Percentiles rank a stretch among this genome's conserved stretches.
phyloP scores from a whole-genome alignment of 2,797 vertebrate species.

The Sebastes matsubarae region DNA sequence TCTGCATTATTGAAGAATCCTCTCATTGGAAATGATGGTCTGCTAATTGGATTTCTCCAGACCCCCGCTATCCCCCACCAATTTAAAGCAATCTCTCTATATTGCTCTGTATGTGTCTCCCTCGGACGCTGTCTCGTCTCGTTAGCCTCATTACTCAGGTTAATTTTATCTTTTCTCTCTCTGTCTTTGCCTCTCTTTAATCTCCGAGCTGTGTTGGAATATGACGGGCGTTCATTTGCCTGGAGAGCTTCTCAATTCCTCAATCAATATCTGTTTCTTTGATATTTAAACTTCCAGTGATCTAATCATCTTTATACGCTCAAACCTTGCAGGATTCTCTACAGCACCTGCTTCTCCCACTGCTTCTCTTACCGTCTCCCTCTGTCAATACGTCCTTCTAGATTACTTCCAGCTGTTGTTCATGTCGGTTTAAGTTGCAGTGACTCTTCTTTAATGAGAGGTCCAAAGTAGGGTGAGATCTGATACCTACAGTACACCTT shows the following conservation, averaged over 20 bases:
- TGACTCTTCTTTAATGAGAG: constrained; percentile 6
- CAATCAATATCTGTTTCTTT: constrained; percentile 16
- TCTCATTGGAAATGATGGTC: constrained; percentile 49
- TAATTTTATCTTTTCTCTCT: constrained; percentile 24
- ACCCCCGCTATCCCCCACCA: constrained; percentile 3
- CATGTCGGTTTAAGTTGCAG: neutral
- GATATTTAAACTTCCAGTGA: constrained; percentile 24
- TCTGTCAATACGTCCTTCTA: constrained; percentile 1
- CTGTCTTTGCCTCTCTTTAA: constrained; percentile 3
- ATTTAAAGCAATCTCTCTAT: constrained; percentile 16
- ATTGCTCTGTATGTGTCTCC: constrained; percentile 1
- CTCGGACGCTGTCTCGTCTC: constrained; percentile 20
- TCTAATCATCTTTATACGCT: neutral
- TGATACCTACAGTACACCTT: neutral
- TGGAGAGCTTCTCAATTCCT: constrained; percentile 4
- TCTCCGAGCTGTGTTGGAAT: neutral
- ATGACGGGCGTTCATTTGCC: constrained; percentile 31
- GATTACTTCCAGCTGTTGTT: neutral
- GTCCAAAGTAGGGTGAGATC: neutral
- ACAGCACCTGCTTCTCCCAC: neutral
- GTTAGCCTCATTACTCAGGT: constrained; percentile 34
- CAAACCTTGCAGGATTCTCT: neutral
- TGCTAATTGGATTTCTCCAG: constrained; percentile 60
- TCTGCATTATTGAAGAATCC: constrained; percentile 56
- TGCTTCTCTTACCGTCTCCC: neutral